phyloP scores from a whole-genome alignment of 2,113 vertebrate species.

The Actinemys pallida region DNA sequence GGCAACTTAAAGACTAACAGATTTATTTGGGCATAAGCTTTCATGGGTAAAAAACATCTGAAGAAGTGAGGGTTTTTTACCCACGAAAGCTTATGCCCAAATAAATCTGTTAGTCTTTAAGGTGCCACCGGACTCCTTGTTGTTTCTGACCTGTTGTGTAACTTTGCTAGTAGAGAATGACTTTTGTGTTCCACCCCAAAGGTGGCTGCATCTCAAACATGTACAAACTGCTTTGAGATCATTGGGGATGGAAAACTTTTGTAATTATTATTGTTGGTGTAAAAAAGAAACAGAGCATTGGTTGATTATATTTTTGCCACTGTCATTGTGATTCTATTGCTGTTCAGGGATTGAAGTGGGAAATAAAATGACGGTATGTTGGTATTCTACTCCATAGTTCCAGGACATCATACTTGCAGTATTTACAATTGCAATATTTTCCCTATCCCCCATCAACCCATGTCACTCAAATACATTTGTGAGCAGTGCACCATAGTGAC shows the following conservation, averaged over 20 bases:
- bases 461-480: neutral
- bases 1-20: too few species aligned
- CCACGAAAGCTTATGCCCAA: too few species aligned
- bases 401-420: neutral
- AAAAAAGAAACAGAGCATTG: neutral
- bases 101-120: too few species aligned
- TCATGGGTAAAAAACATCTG: too few species aligned
- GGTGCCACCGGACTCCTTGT: too few species aligned
- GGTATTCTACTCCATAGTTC: neutral
- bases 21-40: too few species aligned
- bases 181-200: neutral
- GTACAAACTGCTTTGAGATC: neutral
- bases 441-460: neutral
- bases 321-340: neutral
- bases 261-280: neutral
- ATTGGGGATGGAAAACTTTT: neutral
- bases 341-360: neutral
- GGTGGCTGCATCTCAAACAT: neutral
- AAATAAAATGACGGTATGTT: neutral
- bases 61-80: too few species aligned
- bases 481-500: neutral
- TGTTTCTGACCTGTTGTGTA: neutral
- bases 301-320: neutral
- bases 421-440: neutral
- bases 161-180: neutral